phyloP scores from a whole-genome alignment of 2,888 invertebrate species.

The Diarsia dahlii region DNA sequence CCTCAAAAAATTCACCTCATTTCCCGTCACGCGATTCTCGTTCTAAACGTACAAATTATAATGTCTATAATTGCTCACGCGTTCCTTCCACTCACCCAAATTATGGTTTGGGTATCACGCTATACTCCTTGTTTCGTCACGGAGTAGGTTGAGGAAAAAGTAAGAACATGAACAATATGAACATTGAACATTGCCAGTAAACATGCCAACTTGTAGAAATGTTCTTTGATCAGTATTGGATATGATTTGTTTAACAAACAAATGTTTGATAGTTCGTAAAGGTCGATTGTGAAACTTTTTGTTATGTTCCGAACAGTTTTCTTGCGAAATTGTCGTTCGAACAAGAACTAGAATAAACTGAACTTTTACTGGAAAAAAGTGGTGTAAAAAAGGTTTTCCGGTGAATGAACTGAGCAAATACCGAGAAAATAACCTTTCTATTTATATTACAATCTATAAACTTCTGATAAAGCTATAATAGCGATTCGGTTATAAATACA shows the following conservation, averaged over 20 bases:
- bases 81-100: slow-evolving; percentile 55
- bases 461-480: slow-evolving; percentile 27
- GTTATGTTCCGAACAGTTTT: slow-evolving; percentile 12
- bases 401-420: neutral
- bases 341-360: slow-evolving; percentile 23
- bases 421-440: slow-evolving; percentile 1
- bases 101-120: slow-evolving; percentile 48
- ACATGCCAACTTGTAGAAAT: slow-evolving; percentile 61
- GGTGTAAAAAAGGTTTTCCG: slow-evolving; percentile 5
- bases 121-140: slow-evolving; percentile 61
- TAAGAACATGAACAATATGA: slow-evolving; percentile 52
- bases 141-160: slow-evolving; percentile 57
- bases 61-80: slow-evolving; percentile 61
- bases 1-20: slow-evolving; percentile 59
- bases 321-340: slow-evolving; percentile 15
- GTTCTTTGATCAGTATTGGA: slow-evolving; percentile 50
- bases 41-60: slow-evolving; percentile 58
- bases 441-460: slow-evolving; percentile 24
- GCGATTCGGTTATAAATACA: slow-evolving; percentile 33
- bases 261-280: slow-evolving; percentile 44
- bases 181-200: slow-evolving; percentile 58
- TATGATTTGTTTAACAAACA: slow-evolving; percentile 61
- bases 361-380: slow-evolving; percentile 1
- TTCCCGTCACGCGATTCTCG: slow-evolving; percentile 60
- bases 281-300: slow-evolving; percentile 32